A percentile compares a stretch with the other conserved stretches of the same genome.
phyloP scores from a whole-genome alignment of 1,140 invertebrate species.

The Brachionus angularis region DNA sequence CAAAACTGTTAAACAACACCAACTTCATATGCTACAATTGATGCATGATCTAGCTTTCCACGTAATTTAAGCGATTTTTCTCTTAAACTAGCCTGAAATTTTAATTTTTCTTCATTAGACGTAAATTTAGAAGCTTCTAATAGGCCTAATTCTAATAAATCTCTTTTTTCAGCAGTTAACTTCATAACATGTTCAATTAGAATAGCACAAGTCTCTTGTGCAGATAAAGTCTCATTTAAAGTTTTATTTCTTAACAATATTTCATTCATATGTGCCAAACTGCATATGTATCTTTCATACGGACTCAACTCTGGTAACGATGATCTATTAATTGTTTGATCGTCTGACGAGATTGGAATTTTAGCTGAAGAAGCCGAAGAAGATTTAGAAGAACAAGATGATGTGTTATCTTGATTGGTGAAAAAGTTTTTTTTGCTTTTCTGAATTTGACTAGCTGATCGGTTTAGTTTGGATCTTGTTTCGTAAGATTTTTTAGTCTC shows the following conservation, averaged over 20 bases:
- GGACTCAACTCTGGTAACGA: constrained; percentile 56
- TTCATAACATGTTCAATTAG: constrained; percentile 56
- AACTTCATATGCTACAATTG: constrained; percentile 75
- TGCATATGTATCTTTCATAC: constrained; percentile 55
- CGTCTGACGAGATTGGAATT: too few species aligned
- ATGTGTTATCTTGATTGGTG: too few species aligned
- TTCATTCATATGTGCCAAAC: constrained; percentile 56
- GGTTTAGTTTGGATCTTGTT: not conserved
- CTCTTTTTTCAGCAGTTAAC: constrained; percentile 55
- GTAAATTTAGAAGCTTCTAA: not conserved
- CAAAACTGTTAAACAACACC: constrained; percentile 47
- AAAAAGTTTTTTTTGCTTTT: too few species aligned
- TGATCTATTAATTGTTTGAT: constrained; percentile 15
- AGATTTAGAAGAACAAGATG: not conserved
- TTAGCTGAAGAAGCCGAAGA: too few species aligned
- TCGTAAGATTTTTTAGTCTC: constrained; percentile 2
- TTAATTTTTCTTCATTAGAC: constrained; percentile 46
- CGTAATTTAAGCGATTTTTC: constrained; percentile 63
- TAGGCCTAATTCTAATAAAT: constrained; percentile 47
- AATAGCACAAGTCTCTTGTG: constrained; percentile 56
- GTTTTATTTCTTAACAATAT: constrained; percentile 49
- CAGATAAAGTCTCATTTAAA: constrained; percentile 55
- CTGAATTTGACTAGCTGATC: constrained; percentile 33
- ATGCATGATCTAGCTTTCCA: constrained; percentile 87
- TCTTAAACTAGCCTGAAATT: constrained; percentile 54